Percentiles rank a stretch among this genome's conserved stretches.
phyloP scores from a whole-genome alignment of 2,113 vertebrate genomes.

The Tachysurus vachellii region DNA sequence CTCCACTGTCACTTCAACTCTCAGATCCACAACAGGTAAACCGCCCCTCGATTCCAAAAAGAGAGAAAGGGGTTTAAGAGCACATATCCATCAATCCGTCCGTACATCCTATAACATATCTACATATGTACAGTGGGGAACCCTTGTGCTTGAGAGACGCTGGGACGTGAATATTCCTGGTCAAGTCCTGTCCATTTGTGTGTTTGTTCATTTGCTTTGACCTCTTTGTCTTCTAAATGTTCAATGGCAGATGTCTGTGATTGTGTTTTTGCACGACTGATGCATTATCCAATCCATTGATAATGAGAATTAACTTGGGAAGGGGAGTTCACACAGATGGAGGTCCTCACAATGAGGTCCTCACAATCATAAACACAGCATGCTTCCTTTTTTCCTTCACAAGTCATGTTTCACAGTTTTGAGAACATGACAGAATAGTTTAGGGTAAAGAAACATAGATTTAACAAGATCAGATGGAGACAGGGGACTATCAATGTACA shows the following conservation, averaged over 20 bases:
- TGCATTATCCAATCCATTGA: constrained; percentile 61
- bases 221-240: constrained; percentile 61
- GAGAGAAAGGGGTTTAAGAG: constrained; percentile 70
- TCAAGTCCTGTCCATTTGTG: constrained; percentile 57
- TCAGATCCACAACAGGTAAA: constrained; percentile 97
- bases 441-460: constrained; percentile 22
- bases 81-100: constrained; percentile 72
- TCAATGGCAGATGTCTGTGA: constrained; percentile 64
- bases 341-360: constrained; percentile 21
- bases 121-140: constrained; percentile 82
- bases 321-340: constrained; percentile 49
- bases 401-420: constrained; percentile 58
- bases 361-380: constrained; percentile 50
- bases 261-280: constrained; percentile 68
- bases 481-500: constrained; percentile 3
- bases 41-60: constrained; percentile 52
- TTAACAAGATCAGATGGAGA: background rate
- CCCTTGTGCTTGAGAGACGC: constrained; percentile 75
- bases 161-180: constrained; percentile 65
- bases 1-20: constrained; percentile 90
- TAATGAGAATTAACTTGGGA: constrained; percentile 49
- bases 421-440: constrained; percentile 60
- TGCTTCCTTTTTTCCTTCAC: constrained; percentile 46
- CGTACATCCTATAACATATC: constrained; percentile 72
- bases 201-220: constrained; percentile 60